Percentiles rank a stretch among this genome's conserved stretches.
Conservation (phyloP, 92 coral and sea anemone species). For the Galaxea fascicularis region DNA sequence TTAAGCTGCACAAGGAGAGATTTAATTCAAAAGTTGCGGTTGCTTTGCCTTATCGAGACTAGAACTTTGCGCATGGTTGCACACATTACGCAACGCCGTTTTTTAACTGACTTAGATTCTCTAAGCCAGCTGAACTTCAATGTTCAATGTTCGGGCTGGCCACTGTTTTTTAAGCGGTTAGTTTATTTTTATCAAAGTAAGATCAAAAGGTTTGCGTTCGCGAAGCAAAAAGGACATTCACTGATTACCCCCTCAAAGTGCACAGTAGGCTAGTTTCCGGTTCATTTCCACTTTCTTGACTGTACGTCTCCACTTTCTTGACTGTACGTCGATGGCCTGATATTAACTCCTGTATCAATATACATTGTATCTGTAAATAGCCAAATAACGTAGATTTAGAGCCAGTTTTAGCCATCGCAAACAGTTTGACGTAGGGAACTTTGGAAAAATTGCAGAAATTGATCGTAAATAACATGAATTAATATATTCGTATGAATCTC, state of each 20-base stretch:
- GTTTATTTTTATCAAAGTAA: not conserved
- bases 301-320: not conserved
- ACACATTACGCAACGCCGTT: not conserved
- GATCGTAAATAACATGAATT: slow-evolving; percentile 10
- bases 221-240: slow-evolving; percentile 22
- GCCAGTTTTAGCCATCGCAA: not conserved
- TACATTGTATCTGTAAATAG: slow-evolving; percentile 1
- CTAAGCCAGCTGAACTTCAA: not conserved
- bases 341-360: not conserved
- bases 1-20: not conserved
- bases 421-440: not conserved
- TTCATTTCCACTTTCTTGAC: not conserved
- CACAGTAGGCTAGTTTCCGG: slow-evolving; percentile 14
- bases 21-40: not conserved
- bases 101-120: too few relatives aligned
- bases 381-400: not conserved
- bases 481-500: not conserved
- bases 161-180: not conserved
- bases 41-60: not conserved
- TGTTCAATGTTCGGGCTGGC: too few relatives aligned
- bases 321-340: too few relatives aligned
- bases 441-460: not conserved
- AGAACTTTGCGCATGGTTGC: slow-evolving; percentile 14
- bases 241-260: not conserved
- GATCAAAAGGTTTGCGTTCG: not conserved